Conservation (phyloP, 2,797 vertebrate genomes). For the Dendrocincla fuliginosa region DNA sequence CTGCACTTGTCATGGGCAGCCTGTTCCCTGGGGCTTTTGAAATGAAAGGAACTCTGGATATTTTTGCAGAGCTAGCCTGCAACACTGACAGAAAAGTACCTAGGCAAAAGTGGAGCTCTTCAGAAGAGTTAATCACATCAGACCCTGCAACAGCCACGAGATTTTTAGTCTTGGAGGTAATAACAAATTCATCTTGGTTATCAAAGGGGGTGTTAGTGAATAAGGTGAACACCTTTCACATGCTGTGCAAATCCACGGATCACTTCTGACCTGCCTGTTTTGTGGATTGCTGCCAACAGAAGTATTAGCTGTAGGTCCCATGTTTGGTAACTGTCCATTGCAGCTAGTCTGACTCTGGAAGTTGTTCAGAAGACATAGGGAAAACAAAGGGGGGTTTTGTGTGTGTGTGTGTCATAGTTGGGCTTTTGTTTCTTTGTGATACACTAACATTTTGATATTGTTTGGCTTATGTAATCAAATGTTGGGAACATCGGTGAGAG, state of each 20-base stretch:
- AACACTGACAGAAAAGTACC: background rate
- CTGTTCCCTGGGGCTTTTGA: background rate
- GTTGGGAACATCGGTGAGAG: background rate
- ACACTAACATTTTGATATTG: background rate
- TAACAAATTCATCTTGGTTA: background rate
- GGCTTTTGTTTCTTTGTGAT: background rate
- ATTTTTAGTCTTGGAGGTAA: background rate
- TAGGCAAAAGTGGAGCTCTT: background rate
- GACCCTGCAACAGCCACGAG: background rate
- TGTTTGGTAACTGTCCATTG: background rate
- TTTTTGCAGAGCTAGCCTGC: background rate
- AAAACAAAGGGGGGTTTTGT: accelerated
- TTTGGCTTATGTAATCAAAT: background rate
- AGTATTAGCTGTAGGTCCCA: background rate
- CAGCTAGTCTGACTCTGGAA: background rate
- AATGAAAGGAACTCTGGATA: background rate
- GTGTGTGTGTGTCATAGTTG: background rate
- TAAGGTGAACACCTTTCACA: background rate
- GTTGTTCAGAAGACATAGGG: background rate
- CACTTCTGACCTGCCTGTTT: background rate
- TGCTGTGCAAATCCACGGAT: background rate
- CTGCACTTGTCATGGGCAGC: background rate
- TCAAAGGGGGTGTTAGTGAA: background rate
- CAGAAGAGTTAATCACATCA: background rate
- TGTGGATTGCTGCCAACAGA: background rate